These are phyloP conservation scores for Gopherus flavomarginatus DNA, from an alignment of 2,113 vertebrate species.

Conservation along the genomic window DNA sequence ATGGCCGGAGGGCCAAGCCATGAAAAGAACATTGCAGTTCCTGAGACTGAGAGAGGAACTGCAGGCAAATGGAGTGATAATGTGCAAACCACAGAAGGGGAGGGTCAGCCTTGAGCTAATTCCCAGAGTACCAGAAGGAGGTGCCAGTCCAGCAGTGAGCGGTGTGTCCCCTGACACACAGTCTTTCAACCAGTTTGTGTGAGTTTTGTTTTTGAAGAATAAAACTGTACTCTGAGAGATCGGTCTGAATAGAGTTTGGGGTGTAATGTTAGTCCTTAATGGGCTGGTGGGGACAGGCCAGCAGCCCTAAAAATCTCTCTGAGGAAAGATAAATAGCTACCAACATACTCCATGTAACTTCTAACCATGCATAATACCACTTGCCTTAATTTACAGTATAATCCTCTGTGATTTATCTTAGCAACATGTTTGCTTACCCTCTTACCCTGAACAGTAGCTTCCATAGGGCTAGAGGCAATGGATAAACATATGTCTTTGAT, in stretches of 20 bases:
- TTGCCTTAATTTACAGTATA: not conserved
- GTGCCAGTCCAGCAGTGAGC: too few relatives aligned
- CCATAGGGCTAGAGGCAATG: not conserved
- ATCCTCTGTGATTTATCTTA: not conserved
- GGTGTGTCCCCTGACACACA: too few relatives aligned
- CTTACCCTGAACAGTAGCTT: not conserved
- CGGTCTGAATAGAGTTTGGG: not conserved
- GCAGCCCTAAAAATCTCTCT: not conserved
- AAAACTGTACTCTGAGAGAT: not conserved
- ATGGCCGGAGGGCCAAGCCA: too few relatives aligned
- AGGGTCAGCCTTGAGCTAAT: too few relatives aligned
- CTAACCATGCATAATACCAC: not conserved
- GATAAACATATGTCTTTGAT: conserved; percentile 13
- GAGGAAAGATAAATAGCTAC: conserved; percentile 21
- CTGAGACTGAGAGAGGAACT: too few relatives aligned
- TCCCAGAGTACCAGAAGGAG: too few relatives aligned
- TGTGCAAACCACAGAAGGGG: too few relatives aligned
- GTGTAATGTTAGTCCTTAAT: not conserved
- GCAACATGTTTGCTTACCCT: not conserved
- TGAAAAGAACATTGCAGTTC: too few relatives aligned
- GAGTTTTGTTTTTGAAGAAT: not conserved
- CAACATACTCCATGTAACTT: not conserved
- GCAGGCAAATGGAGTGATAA: too few relatives aligned
- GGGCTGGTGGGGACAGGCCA: not conserved
- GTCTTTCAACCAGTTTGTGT: not conserved